Evolutionary conservation across 2,888 invertebrate species (phyloP), one percentile per base, ranked within the genome.

Genomic region (Maniola hyperantus): DNA sequence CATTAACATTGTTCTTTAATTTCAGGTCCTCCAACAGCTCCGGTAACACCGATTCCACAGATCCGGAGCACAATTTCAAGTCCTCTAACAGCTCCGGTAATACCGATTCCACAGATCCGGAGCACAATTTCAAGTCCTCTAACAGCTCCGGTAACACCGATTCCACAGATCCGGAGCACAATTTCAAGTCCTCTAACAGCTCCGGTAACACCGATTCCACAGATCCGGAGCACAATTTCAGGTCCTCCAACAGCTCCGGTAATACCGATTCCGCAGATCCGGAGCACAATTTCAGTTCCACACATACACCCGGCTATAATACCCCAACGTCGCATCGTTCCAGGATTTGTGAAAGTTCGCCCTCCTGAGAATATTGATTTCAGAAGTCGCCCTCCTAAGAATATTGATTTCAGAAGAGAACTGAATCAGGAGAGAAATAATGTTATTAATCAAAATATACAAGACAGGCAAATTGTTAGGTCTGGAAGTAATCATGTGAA

Each of bases 381-480:
- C 15, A 53, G 62, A 62, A 39, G 62, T 20, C 62, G 5, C 0
- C 20, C 53, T 26, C 26, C 42, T 8, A 4, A 26, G 0, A 15
- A 39, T 2, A 53, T 33, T 42, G 42, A 62, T 53, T 33, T 42
- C 15, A 53, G 62, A 62, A 39, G 62, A 26, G 13, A 33, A 33
- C 15, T 36, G n/a, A 53, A 8, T 62, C 62, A 53, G 20, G 62
- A 53, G 26, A n/a, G 15, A 42, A 33, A 53, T 26, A 53, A 42
- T 26, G 5, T 42, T 26, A n/a, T 42, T 15, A 26, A 33, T 42
- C 20, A 20, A 48, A 42, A 42, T 57, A 13, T 11, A 20, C 6
- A 13, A 42, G 18, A 20, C 2, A 20, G 20, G 20, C 18, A 2
- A 10, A 36, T 13, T 0, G 11, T 20, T 7, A 42, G 20, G 13